Evolutionary conservation across 2,113 vertebrate genomes (phyloP).

Genomic region (Ascaphus truei): DNA sequence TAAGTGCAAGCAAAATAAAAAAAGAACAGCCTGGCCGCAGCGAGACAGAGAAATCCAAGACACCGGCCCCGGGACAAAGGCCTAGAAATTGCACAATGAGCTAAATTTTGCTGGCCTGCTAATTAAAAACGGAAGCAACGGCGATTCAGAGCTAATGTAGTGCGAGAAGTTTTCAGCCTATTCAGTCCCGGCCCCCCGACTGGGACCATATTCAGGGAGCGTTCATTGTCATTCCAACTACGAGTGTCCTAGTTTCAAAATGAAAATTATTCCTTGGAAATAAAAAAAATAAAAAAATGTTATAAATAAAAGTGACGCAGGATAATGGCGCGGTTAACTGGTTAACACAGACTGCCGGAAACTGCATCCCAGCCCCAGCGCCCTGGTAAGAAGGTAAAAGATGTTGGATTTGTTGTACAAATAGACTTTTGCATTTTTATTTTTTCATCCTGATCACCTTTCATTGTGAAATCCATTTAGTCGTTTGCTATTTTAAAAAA

Average conservation of each 20-base stretch:
- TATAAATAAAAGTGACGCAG: too few species aligned
- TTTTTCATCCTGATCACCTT: too few species aligned
- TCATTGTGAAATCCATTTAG: too few species aligned
- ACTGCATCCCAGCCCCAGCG: too few species aligned
- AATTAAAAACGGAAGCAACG: conserved; percentile 62
- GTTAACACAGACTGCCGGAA: too few species aligned
- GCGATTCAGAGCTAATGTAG: conserved; percentile 44
- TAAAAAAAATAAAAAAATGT: conserved; percentile 5
- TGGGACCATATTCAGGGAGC: conserved; percentile 59
- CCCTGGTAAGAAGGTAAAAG: too few species aligned
- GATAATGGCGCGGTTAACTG: too few species aligned
- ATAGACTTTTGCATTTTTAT: too few species aligned
- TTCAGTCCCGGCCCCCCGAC: conserved; percentile 60
- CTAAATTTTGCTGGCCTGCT: conserved; percentile 52
- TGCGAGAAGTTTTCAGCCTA: conserved; percentile 46
- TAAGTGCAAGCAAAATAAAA: conserved; percentile 35
- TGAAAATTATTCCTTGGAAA: conserved; percentile 51
- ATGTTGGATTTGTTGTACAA: too few species aligned
- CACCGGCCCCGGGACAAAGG: conserved; percentile 46
- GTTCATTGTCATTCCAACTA: conserved; percentile 90
- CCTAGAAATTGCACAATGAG: conserved; percentile 51
- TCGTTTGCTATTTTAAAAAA: too few species aligned
- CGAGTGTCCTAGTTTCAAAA: conserved; percentile 85
- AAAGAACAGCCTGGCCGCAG: conserved; percentile 48
- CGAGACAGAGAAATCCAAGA: conserved; percentile 48